Conservation (phyloP, 23 tunicate genomes). For the Botrylloides violaceus region DNA sequence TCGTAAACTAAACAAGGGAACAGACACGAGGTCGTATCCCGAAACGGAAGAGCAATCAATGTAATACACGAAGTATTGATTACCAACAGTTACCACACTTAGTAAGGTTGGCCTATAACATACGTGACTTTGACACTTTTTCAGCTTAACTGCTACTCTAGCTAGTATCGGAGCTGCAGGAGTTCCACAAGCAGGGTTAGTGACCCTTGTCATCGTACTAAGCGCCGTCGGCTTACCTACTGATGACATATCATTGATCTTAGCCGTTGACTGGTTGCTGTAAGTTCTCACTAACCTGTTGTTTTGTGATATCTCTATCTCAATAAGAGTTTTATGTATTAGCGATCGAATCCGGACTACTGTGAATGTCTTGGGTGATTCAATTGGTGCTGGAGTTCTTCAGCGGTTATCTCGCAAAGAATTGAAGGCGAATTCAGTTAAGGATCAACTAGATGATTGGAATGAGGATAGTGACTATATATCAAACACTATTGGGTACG, state of each 20-base stretch:
- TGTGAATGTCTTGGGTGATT: slow-evolving; percentile 78
- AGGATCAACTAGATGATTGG: not conserved
- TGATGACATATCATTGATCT: slow-evolving; percentile 80
- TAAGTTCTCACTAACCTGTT: too few species aligned
- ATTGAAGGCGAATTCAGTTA: slow-evolving; percentile 6
- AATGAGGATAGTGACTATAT: not conserved
- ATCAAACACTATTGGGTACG: not conserved
- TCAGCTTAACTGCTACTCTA: slow-evolving; percentile 88
- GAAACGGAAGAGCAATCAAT: too few species aligned
- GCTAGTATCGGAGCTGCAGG: slow-evolving; percentile 99
- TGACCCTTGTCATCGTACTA: slow-evolving; percentile 84
- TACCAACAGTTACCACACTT: too few species aligned
- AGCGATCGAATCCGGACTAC: slow-evolving; percentile 83
- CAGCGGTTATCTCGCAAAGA: slow-evolving; percentile 45
- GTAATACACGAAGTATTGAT: too few species aligned
- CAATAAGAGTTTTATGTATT: too few species aligned
- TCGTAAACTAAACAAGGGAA: too few species aligned
- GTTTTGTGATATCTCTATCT: too few species aligned
- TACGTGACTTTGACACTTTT: too few species aligned
- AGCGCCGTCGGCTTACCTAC: slow-evolving; percentile 93
- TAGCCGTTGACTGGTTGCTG: slow-evolving; percentile 95
- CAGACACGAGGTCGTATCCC: too few species aligned
- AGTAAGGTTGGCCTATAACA: too few species aligned
- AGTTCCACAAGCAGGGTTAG: slow-evolving; percentile 95
- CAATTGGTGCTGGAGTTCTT: slow-evolving; percentile 82